Base-by-base conservation (phyloP, 1,140 invertebrate species). In the Trichonephila clavata region DNA sequence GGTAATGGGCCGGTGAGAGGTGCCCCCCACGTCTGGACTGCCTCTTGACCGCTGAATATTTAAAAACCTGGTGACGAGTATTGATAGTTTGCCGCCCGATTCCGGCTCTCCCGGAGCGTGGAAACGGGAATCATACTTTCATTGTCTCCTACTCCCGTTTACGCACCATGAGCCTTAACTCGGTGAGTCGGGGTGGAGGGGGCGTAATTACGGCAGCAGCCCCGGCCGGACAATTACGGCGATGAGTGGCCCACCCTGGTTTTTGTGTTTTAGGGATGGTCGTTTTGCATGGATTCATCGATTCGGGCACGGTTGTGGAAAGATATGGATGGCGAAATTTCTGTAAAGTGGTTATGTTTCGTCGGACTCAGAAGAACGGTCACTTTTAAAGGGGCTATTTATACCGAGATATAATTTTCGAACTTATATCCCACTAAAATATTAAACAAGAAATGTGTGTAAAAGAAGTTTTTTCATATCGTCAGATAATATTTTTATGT, bases 41-140 rank as follows among this genome's bases (percentile, higher is more conserved):
- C 61, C 86, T 65, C 61, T 71, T 77, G 8, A 32, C 86, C 57
- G 16, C 21, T 87, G n/a, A 89, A 89, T 89, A 71, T 89, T 89
- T 89, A 7, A 89, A n/a, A 8, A 89, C 20, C 87, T 89, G 87
- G 63, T 77, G 87, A 89, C 68, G 87, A 57, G 87, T 89, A 89
- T 89, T 59, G 68, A 89, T 89, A 59, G 87, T 89, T 27, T 2
- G 63, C 27, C 80, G 80, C 27, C 80, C 80, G 80, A 83, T 84
- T 84, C 83, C 43, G 83, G 83, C 10, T 14, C 83, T 59, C 21
- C 21, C 10, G 21, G 27, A 84, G 21, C 83, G 83, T 87, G 86
- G 61, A 87, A 87, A 63, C 83, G 83, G 83, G 83, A 84, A 84
- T 84, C 83, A 84, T 84, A 84, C 60, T 84, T 84, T 84, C 83